Conservation (phyloP, 2,888 invertebrate species). For the Helicoverpa assulta region DNA sequence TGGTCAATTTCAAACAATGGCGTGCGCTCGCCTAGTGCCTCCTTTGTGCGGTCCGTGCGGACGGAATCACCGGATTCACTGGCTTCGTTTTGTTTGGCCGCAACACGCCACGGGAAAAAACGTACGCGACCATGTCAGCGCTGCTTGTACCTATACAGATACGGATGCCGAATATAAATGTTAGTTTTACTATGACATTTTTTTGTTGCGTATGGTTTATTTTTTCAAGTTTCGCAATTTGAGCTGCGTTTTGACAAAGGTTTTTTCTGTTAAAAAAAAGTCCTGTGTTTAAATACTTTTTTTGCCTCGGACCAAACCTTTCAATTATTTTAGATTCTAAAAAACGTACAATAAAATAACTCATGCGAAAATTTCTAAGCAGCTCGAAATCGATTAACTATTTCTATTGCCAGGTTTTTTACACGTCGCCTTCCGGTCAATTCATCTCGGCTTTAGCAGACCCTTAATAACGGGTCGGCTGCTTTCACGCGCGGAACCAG, state of each 20-base stretch:
- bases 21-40: conserved; percentile 54
- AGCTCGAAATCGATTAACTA: conserved; percentile 56
- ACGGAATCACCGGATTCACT: conserved; percentile 56
- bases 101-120: conserved; percentile 60
- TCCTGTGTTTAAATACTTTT: neutral
- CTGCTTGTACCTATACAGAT: conserved; percentile 36
- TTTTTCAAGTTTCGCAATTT: conserved; percentile 20
- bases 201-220: conserved; percentile 25
- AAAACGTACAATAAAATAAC: conserved; percentile 34
- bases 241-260: neutral
- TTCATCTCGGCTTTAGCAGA: conserved; percentile 52
- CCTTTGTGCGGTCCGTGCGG: conserved; percentile 62
- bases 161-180: conserved; percentile 53
- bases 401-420: conserved; percentile 54
- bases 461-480: conserved; percentile 55
- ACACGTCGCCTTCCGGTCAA: conserved; percentile 49
- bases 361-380: conserved; percentile 40
- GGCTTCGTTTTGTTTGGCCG: conserved; percentile 69
- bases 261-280: neutral
- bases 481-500: conserved; percentile 50
- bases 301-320: neutral
- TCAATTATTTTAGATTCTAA: conserved; percentile 11
- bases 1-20: conserved; percentile 65
- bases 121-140: conserved; percentile 37
- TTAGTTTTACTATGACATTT: conserved; percentile 15